Evolutionary conservation across 2,797 vertebrate species (phyloP).

Genomic region (Cygnus olor): DNA sequence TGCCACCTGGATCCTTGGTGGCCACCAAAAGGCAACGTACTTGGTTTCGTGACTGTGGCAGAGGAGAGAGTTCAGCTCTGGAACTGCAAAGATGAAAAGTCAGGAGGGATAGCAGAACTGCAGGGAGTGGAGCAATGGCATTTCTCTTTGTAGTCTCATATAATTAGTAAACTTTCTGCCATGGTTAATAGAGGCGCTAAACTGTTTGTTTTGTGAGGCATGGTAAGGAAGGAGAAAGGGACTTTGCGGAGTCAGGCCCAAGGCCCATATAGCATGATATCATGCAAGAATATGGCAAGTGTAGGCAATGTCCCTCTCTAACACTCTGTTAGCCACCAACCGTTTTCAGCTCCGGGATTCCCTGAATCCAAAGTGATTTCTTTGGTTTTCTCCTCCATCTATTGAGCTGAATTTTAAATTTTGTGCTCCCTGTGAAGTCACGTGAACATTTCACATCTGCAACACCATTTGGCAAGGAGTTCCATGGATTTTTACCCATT

Average conservation of each 20-base stretch:
- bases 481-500: not conserved
- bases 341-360: not conserved
- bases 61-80: not conserved
- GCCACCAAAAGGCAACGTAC: not conserved
- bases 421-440: not conserved
- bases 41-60: not conserved
- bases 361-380: not conserved
- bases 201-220: not conserved
- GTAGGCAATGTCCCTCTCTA: not conserved
- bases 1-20: not conserved
- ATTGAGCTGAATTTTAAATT: too few species aligned
- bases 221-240: not conserved
- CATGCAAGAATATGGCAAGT: rapidly evolving
- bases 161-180: not conserved
- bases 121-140: not conserved
- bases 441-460: not conserved
- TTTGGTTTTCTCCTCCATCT: not conserved
- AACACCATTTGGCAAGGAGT: not conserved
- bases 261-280: not conserved
- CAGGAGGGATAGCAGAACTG: not conserved
- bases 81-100: not conserved
- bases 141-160: not conserved
- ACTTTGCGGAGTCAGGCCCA: not conserved
- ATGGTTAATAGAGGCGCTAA: not conserved
- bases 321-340: not conserved